phyloP scores from a whole-genome alignment of 2,797 vertebrate species.

The Buphagus erythrorhynchus region DNA sequence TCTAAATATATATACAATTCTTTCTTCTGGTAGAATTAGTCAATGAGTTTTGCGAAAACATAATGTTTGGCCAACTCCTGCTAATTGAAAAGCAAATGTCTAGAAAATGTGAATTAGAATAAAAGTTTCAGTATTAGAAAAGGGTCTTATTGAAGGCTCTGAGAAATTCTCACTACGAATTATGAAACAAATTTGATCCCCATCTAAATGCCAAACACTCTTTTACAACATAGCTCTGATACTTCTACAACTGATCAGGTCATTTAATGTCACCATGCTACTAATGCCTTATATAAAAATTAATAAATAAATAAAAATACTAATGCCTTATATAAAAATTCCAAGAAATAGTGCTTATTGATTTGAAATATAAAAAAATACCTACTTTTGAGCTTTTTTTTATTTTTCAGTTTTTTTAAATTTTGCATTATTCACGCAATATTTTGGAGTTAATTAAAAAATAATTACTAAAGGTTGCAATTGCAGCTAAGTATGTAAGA shows the following conservation, averaged over 20 bases:
- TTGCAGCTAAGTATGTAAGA: slow-evolving; percentile 32
- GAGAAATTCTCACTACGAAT: background rate
- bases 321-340: background rate
- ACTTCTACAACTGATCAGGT: background rate
- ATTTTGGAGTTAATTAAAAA: slow-evolving; percentile 36
- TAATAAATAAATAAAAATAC: too few relatives aligned
- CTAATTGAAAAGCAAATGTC: background rate
- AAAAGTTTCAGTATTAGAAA: background rate
- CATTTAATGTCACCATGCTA: background rate
- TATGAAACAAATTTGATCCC: background rate
- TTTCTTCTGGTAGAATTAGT: background rate
- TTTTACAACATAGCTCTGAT: background rate
- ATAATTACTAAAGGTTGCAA: slow-evolving; percentile 24
- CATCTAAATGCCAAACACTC: background rate
- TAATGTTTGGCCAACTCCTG: background rate
- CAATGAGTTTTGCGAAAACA: background rate
- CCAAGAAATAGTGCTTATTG: background rate
- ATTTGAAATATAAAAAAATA: background rate
- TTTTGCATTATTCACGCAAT: background rate
- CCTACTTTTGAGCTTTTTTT: background rate
- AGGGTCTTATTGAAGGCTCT: background rate
- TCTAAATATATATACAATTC: fast-evolving
- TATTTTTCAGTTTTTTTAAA: background rate
- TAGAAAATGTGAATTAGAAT: background rate
- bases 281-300: background rate